Conservation (phyloP, 2,888 invertebrate species). For the Pemphredon lugubris region DNA sequence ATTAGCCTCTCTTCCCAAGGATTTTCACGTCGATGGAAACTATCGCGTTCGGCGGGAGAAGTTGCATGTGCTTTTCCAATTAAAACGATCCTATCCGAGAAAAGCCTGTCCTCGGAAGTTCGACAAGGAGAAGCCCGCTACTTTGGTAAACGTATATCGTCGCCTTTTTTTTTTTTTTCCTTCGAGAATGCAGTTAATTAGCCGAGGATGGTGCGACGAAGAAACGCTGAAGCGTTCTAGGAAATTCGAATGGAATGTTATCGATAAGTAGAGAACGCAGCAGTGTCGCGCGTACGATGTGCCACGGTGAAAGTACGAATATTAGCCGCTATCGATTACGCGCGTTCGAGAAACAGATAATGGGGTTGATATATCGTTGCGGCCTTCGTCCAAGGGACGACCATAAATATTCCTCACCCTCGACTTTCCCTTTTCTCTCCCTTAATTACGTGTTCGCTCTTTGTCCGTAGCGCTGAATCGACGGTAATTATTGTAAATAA, state of each 20-base stretch:
- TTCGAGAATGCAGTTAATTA: background rate
- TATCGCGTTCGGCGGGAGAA: conserved; percentile 20
- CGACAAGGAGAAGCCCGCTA: conserved; percentile 1
- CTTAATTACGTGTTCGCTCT: background rate
- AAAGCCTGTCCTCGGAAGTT: conserved; percentile 8
- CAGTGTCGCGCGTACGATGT: no score
- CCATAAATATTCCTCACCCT: conserved; percentile 7
- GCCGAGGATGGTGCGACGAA: background rate
- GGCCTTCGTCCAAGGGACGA: conserved; percentile 6
- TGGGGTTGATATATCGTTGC: conserved; percentile 25
- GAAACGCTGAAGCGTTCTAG: background rate
- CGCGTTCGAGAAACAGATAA: conserved; percentile 25
- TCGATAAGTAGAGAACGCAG: no score
- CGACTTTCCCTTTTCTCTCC: conserved; percentile 25
- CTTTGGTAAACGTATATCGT: background rate
- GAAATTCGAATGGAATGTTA: no score
- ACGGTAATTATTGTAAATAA: background rate
- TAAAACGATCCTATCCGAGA: conserved; percentile 26
- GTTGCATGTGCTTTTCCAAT: conserved; percentile 36
- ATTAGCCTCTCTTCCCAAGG: conserved; percentile 36
- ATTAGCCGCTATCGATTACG: conserved; percentile 28
- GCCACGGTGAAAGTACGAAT: background rate
- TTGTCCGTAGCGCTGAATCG: background rate
- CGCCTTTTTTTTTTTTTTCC: background rate
- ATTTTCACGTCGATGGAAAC: conserved; percentile 44